Evolutionary conservation across 2,797 vertebrate genomes (phyloP).

Genomic region (Hemitrygon akajei): DNA sequence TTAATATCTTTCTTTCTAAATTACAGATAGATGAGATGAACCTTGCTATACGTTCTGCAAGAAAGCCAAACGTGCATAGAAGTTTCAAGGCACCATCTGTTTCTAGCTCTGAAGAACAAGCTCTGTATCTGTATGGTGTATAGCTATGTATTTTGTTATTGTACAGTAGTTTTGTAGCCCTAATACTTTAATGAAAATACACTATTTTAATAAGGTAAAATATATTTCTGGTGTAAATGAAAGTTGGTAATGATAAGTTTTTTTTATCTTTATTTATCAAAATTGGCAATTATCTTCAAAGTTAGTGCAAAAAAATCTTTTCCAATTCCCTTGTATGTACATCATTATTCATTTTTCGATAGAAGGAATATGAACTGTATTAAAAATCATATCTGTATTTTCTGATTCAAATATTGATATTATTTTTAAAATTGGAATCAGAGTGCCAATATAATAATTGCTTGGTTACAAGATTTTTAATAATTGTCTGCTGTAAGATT

Average conservation of each 20-base stretch:
- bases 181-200: background rate
- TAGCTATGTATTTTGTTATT: background rate
- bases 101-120: background rate
- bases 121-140: background rate
- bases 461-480: background rate
- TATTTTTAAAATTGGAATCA: conserved; percentile 3
- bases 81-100: background rate
- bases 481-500: background rate
- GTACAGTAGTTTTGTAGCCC: conserved; percentile 17
- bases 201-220: conserved; percentile 26
- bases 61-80: conserved; percentile 1
- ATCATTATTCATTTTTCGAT: background rate
- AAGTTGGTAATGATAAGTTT: conserved; percentile 4
- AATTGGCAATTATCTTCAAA: background rate
- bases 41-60: background rate
- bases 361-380: background rate
- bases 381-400: conserved; percentile 1
- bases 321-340: background rate
- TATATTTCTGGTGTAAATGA: conserved; percentile 15
- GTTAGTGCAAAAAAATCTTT: background rate
- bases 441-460: background rate
- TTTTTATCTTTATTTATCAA: background rate
- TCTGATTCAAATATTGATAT: background rate
- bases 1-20: background rate
- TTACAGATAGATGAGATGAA: conserved; percentile 11